Percentiles rank a stretch among this genome's conserved stretches.
phyloP scores from a whole-genome alignment of 2,113 vertebrate genomes.

The Lynx canadensis region DNA sequence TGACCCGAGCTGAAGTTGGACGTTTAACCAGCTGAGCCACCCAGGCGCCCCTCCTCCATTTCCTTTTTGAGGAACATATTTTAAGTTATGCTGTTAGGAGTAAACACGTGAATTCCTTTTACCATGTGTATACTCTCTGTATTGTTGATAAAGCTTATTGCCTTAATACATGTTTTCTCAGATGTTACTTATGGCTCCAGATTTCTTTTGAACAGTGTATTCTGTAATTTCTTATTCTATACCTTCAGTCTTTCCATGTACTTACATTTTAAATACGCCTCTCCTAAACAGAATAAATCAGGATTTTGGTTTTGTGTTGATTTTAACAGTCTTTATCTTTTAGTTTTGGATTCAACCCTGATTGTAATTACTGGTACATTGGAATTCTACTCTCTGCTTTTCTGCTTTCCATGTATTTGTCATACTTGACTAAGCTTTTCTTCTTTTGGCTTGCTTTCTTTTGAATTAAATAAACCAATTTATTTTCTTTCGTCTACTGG shows the following conservation, averaged over 20 bases:
- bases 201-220: neutral
- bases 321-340: neutral
- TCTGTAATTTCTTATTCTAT: neutral
- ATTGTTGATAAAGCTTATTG: neutral
- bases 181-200: neutral
- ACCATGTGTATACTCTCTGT: neutral
- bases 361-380: rapidly evolving
- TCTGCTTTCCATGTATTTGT: neutral
- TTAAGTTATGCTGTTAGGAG: neutral
- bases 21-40: no score
- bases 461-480: neutral
- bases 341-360: neutral
- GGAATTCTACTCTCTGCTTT: neutral
- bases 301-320: neutral
- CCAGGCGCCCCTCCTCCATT: neutral
- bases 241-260: neutral
- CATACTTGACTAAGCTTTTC: neutral
- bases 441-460: neutral
- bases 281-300: neutral
- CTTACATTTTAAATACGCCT: neutral
- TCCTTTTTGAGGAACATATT: neutral
- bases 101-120: neutral
- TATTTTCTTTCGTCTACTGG: neutral
- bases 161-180: neutral
- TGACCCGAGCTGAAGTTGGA: no score